A percentile compares a stretch with the other conserved stretches of the same genome.
These are phyloP conservation scores for Lineus longissimus DNA, from an alignment of 1,140 invertebrate genomes.

Conservation along the genomic window DNA sequence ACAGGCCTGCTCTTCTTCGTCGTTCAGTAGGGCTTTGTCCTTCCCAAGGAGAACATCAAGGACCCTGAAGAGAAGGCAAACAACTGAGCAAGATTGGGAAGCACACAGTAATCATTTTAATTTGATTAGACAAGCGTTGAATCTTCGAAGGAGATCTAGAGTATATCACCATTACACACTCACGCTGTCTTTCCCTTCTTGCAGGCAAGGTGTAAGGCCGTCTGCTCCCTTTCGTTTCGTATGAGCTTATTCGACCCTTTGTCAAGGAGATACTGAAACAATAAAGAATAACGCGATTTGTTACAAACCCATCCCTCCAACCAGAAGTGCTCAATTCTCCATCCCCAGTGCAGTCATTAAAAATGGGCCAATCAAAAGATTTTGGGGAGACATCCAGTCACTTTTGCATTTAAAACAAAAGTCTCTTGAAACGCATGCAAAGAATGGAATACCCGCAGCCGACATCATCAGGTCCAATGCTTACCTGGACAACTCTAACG, in stretches of 20 bases:
- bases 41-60: constrained; percentile 48
- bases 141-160: neutral
- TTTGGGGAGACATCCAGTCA: too few relatives aligned
- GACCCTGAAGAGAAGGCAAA: constrained; percentile 66
- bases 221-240: constrained; percentile 58
- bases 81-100: too few relatives aligned
- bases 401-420: too few relatives aligned
- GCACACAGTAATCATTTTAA: too few relatives aligned
- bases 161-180: constrained; percentile 15
- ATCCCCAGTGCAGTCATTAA: too few relatives aligned
- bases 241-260: constrained; percentile 47
- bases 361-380: too few relatives aligned
- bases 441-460: too few relatives aligned
- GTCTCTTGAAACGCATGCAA: too few relatives aligned
- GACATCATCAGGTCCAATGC: neutral
- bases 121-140: too few relatives aligned
- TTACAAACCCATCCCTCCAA: too few relatives aligned
- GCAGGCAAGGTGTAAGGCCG: constrained; percentile 56
- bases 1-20: constrained; percentile 68
- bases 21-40: constrained; percentile 49
- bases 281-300: neutral
- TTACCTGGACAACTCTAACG: constrained; percentile 57
- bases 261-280: constrained; percentile 45
- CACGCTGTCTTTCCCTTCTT: constrained; percentile 53
- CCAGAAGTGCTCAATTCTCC: too few relatives aligned